Evolutionary conservation across 1,140 invertebrate genomes (phyloP).

Genomic region (Spodoptera litura): DNA sequence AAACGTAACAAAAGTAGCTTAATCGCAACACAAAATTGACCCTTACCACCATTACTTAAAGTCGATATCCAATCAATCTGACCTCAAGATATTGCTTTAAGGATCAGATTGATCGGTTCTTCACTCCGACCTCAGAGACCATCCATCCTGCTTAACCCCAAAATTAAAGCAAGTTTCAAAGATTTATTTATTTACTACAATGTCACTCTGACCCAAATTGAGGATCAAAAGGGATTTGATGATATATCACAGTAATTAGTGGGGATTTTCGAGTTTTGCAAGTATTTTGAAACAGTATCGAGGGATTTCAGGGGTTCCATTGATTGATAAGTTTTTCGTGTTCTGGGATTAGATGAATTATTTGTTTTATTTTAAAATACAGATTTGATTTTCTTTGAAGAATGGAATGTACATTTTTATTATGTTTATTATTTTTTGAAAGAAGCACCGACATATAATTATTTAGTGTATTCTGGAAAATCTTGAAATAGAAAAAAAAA

Average conservation of each 20-base stretch:
- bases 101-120: neutral
- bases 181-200: slow-evolving; percentile 41
- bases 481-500: no score
- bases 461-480: no score
- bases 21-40: no score
- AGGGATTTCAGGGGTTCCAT: neutral
- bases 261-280: slow-evolving; percentile 1
- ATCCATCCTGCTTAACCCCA: neutral
- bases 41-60: no score
- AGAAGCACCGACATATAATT: no score
- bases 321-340: slow-evolving; percentile 1
- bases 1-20: no score
- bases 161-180: slow-evolving; percentile 16
- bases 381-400: no score
- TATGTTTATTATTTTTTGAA: no score
- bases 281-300: neutral
- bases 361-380: no score
- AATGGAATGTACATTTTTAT: no score
- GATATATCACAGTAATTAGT: slow-evolving; percentile 32
- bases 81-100: no score
- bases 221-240: slow-evolving; percentile 10
- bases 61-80: no score
- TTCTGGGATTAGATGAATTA: neutral
- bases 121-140: neutral
- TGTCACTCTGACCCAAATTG: slow-evolving; percentile 36